phyloP scores from a whole-genome alignment of 1,140 invertebrate genomes.

The Eriosoma lanigerum region DNA sequence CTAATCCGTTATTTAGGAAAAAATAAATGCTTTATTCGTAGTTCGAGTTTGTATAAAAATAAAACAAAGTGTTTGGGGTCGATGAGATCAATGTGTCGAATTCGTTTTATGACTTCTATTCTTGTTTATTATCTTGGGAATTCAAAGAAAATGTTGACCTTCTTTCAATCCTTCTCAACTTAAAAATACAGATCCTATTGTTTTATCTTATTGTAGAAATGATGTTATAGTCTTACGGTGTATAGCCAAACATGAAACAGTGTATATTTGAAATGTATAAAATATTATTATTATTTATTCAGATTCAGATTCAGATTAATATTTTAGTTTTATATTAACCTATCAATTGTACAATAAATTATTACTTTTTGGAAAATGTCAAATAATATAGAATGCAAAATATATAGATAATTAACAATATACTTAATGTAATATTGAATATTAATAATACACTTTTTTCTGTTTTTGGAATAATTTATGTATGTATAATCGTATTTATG shows the following conservation, averaged over 20 bases:
- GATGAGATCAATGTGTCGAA: constrained; percentile 21
- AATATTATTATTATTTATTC: too few relatives aligned
- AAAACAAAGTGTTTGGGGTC: not conserved
- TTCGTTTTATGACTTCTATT: constrained; percentile 21
- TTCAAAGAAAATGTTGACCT: constrained; percentile 23
- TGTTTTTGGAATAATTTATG: too few relatives aligned
- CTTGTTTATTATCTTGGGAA: constrained; percentile 38
- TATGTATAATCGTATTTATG: too few relatives aligned
- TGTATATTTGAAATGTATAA: not conserved
- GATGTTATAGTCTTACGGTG: not conserved
- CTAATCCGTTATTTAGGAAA: not conserved
- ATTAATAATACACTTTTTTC: too few relatives aligned
- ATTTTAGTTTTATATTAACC: too few relatives aligned
- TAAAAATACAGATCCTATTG: not conserved
- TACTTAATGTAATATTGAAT: too few relatives aligned
- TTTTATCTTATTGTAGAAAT: not conserved
- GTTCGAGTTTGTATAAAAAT: not conserved
- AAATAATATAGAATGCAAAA: too few relatives aligned
- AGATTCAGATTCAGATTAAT: too few relatives aligned
- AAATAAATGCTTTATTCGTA: too few relatives aligned
- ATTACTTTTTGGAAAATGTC: too few relatives aligned
- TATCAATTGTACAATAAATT: too few relatives aligned
- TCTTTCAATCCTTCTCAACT: not conserved
- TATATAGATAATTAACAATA: too few relatives aligned
- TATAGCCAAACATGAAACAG: not conserved